Evolutionary conservation across 2,113 vertebrate genomes (phyloP).

Genomic region (Odobenus rosmarus): DNA sequence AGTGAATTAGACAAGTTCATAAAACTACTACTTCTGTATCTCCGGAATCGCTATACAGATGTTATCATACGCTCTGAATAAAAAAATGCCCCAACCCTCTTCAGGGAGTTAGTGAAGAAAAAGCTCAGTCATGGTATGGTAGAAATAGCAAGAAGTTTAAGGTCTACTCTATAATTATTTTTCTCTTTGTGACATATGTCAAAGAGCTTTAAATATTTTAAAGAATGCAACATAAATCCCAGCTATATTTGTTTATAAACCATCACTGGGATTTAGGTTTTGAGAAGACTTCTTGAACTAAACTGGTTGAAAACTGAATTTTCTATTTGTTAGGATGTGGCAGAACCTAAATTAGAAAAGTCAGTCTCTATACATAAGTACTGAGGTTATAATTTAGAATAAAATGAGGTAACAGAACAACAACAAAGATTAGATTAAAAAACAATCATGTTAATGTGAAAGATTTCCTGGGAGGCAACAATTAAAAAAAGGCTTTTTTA

Average conservation of each 20-base stretch:
- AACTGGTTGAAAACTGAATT: slow-evolving; percentile 27
- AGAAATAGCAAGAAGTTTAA: slow-evolving; percentile 36
- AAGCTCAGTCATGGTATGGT: neutral
- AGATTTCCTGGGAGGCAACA: slow-evolving; percentile 37
- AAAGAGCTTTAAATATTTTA: slow-evolving; percentile 63
- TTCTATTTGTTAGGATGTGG: slow-evolving; percentile 27
- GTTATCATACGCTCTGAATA: neutral
- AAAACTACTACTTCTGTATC: neutral
- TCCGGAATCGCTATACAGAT: slow-evolving; percentile 12
- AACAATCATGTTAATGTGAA: neutral
- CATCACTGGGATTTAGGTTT: slow-evolving; percentile 42
- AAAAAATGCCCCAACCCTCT: neutral
- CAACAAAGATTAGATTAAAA: slow-evolving; percentile 45
- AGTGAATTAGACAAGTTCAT: neutral
- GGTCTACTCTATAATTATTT: slow-evolving; percentile 34
- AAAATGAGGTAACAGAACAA: slow-evolving; percentile 1
- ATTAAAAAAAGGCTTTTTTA: neutral
- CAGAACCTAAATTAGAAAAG: slow-evolving; percentile 20
- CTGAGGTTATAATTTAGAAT: slow-evolving; percentile 44
- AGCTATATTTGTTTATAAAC: slow-evolving; percentile 28
- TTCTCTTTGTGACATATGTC: neutral
- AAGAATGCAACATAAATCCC: slow-evolving; percentile 40
- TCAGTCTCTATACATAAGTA: neutral
- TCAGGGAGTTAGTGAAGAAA: neutral
- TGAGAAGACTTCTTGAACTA: slow-evolving; percentile 44